Conservation (phyloP, 2,888 invertebrate genomes). For the Podabrus alpinus region DNA sequence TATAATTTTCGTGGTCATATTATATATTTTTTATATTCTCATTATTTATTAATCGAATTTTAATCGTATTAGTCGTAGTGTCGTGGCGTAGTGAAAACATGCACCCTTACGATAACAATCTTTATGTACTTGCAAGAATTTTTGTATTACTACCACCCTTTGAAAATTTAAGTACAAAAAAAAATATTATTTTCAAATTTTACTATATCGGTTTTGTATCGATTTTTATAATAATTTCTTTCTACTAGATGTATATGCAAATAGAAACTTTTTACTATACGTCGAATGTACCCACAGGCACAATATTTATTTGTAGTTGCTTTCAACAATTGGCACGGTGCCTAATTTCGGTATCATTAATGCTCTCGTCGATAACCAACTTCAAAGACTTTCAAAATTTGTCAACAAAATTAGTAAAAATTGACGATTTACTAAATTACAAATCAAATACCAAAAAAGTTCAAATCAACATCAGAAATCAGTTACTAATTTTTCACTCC, state of each 20-base stretch:
- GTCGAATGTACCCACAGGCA: not conserved
- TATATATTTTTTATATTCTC: too few relatives aligned
- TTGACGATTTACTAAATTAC: not conserved
- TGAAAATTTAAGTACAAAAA: not conserved
- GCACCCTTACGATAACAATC: not conserved
- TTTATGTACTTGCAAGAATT: not conserved
- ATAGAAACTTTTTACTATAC: not conserved
- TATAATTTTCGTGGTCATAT: too few relatives aligned
- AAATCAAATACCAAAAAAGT: not conserved
- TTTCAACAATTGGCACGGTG: not conserved
- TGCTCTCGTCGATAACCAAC: not conserved
- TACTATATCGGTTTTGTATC: not conserved
- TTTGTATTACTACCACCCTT: not conserved
- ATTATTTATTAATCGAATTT: not conserved
- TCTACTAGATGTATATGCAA: not conserved
- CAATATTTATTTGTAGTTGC: not conserved
- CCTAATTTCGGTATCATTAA: not conserved
- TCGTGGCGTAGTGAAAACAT: not conserved
- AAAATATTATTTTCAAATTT: not conserved
- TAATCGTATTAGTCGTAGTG: not conserved
- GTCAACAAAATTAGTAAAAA: not conserved
- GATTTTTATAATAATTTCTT: not conserved
- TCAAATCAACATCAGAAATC: not conserved
- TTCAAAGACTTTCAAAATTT: not conserved
- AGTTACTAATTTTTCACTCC: not conserved